A percentile compares a stretch with the other conserved stretches of the same genome.
Conservation (phyloP, 1,140 invertebrate genomes). For the Pentalonia nigronervosa region DNA sequence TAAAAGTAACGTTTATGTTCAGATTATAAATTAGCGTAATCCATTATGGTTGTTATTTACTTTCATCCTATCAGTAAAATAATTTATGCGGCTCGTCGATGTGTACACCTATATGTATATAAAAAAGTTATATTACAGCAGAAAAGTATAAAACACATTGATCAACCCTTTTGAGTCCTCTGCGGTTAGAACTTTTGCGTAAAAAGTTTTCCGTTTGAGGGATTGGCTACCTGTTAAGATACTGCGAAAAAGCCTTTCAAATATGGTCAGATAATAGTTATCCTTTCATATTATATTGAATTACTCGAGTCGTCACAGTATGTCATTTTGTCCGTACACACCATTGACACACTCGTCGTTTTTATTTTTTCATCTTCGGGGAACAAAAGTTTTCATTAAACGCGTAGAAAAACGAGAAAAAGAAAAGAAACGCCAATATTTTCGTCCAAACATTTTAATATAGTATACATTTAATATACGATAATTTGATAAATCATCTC, state of each 20-base stretch:
- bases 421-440: not conserved
- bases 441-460: not conserved
- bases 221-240: conserved; percentile 10
- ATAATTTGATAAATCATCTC: not conserved
- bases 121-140: not conserved
- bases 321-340: not conserved
- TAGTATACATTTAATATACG: not conserved
- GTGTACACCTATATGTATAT: too few species aligned
- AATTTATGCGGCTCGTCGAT: not conserved
- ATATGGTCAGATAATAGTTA: not conserved
- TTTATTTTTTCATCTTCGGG: not conserved
- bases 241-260: not conserved
- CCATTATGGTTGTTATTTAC: not conserved
- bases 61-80: not conserved
- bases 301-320: not conserved
- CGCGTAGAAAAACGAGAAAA: not conserved
- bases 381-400: not conserved
- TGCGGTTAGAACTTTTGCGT: not conserved
- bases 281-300: conserved; percentile 15
- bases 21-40: not conserved
- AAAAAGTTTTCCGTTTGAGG: not conserved
- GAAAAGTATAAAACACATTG: conserved; percentile 18
- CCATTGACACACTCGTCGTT: not conserved
- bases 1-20: not conserved
- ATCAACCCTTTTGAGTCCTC: conserved; percentile 6